A percentile compares a stretch with the other conserved stretches of the same genome.
phyloP scores from a whole-genome alignment of 2,113 vertebrate genomes.

The Misgurnus mizolepis region DNA sequence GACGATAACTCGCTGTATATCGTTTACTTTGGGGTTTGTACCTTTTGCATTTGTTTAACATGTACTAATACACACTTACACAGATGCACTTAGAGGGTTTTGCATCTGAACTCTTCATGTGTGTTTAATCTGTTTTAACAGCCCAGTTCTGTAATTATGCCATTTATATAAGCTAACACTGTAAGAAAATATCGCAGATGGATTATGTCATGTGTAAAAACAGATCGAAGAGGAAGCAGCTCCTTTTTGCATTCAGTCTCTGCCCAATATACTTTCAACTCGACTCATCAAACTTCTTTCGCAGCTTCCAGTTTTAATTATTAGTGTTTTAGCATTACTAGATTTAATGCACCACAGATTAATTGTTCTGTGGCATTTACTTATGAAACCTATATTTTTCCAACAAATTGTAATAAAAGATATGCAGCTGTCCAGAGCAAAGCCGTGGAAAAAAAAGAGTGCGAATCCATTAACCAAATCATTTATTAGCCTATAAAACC shows the following conservation, averaged over 20 bases:
- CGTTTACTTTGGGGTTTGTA: no score
- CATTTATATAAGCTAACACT: no score
- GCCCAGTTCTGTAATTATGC: no score
- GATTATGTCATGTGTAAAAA: no score
- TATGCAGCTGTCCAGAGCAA: constrained; percentile 70
- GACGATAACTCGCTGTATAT: no score
- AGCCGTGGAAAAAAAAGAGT: constrained; percentile 61
- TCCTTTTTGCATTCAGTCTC: constrained; percentile 43
- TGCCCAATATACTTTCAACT: constrained; percentile 52
- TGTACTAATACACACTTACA: no score
- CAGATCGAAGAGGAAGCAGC: background rate
- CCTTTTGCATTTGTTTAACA: no score
- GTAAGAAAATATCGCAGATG: no score
- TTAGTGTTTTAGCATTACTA: constrained; percentile 75
- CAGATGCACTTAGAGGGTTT: no score
- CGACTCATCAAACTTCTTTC: constrained; percentile 68
- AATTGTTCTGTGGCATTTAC: constrained; percentile 76
- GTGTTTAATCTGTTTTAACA: no score
- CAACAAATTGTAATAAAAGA: constrained; percentile 78
- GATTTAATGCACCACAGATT: constrained; percentile 74
- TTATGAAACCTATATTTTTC: constrained; percentile 79
- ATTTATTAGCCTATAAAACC: constrained; percentile 80
- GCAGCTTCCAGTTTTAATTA: constrained; percentile 75
- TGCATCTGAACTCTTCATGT: no score
- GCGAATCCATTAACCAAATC: constrained; percentile 78